A percentile compares a stretch with the other conserved stretches of the same genome.
These are phyloP conservation scores for Octodon degus DNA, from an alignment of 2,113 vertebrate genomes.

Conservation along the genomic window DNA sequence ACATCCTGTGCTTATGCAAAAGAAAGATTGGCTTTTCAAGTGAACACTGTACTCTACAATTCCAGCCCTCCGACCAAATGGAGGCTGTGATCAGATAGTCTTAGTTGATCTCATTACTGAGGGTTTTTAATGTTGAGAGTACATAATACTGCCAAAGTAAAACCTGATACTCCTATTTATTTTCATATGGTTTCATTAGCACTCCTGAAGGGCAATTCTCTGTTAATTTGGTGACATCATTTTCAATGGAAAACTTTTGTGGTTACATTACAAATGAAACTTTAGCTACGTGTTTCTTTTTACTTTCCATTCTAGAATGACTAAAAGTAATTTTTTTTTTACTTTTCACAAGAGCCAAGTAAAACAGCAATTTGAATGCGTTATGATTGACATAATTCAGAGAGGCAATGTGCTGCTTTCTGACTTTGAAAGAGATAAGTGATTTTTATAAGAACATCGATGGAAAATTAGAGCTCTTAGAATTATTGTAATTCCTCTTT, in stretches of 20 bases:
- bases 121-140: background rate
- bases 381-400: background rate
- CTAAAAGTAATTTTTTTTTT: conserved; percentile 19
- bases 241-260: background rate
- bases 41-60: background rate
- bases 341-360: conserved; percentile 15
- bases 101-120: background rate
- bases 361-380: conserved; percentile 38
- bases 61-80: background rate
- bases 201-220: background rate
- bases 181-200: background rate
- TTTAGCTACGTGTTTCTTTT: background rate
- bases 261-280: background rate
- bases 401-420: background rate
- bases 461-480: background rate
- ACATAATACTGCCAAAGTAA: background rate
- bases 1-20: background rate
- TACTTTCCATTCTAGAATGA: conserved; percentile 20
- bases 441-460: background rate
- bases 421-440: background rate
- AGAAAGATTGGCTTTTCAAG: background rate
- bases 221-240: background rate
- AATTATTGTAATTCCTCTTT: conserved; percentile 22
- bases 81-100: background rate
- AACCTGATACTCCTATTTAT: background rate